Conservation (phyloP, 2,888 invertebrate genomes). For the Heliconius cydno region DNA sequence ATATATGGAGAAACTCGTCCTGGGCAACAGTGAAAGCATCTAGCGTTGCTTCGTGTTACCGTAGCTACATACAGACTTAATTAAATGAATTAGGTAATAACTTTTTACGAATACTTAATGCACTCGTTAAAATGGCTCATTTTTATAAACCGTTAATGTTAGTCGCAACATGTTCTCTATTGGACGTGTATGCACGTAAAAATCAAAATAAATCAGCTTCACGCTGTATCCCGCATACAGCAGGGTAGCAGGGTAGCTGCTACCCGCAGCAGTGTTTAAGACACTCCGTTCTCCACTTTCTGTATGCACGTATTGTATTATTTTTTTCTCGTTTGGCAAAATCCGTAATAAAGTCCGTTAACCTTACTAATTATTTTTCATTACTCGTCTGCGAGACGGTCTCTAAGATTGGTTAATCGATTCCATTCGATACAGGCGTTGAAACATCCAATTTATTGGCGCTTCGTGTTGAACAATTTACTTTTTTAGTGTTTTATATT, state of each 20-base stretch:
- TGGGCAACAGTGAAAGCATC: constrained; percentile 67
- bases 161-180: neutral
- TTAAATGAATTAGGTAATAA: constrained; percentile 62
- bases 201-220: too few species aligned
- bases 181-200: neutral
- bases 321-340: constrained; percentile 5
- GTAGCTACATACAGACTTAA: constrained; percentile 58
- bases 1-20: constrained; percentile 49
- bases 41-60: constrained; percentile 51
- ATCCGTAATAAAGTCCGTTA: constrained; percentile 20
- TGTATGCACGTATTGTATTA: neutral
- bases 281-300: too few species aligned
- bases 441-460: constrained; percentile 33
- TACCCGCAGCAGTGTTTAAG: too few species aligned
- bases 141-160: constrained; percentile 6
- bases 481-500: constrained; percentile 13
- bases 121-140: constrained; percentile 11
- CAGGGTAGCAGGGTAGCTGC: too few species aligned
- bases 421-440: constrained; percentile 31
- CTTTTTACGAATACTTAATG: constrained; percentile 40
- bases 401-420: constrained; percentile 31
- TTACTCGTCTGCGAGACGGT: constrained; percentile 21
- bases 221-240: too few species aligned
- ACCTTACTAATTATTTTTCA: constrained; percentile 15
- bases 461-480: constrained; percentile 30